Conservation (phyloP, 2,113 vertebrate genomes). For the Poecilia latipinna region DNA sequence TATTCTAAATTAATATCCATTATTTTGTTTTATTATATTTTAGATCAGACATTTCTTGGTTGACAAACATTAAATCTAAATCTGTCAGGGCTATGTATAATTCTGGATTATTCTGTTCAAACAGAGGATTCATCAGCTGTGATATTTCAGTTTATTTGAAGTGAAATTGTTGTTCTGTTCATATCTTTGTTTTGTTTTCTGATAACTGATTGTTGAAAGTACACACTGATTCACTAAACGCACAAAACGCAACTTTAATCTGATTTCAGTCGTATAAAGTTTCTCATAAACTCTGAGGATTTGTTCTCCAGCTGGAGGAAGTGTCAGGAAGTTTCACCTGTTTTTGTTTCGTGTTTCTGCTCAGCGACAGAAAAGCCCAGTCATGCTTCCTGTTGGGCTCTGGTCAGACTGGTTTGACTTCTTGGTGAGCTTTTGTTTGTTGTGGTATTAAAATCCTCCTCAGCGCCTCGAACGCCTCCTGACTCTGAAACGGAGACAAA, state of each 20-base stretch:
- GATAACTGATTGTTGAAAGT: too few species aligned
- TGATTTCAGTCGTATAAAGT: too few species aligned
- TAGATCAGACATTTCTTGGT: not conserved
- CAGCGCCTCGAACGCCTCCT: not conserved
- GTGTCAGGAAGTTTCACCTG: not conserved
- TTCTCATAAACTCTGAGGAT: too few species aligned
- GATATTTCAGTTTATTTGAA: not conserved
- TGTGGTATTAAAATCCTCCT: conserved; percentile 21
- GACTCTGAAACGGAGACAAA: not conserved
- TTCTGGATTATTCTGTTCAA: not conserved
- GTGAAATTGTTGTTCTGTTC: not conserved
- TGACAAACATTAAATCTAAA: not conserved
- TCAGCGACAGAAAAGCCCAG: not conserved
- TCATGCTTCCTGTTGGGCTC: conserved; percentile 21
- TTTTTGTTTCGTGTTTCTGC: not conserved
- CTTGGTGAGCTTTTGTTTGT: conserved; percentile 9
- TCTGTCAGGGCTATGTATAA: not conserved
- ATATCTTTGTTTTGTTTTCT: not conserved
- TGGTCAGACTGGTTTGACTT: conserved; percentile 64
- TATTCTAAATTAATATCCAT: not conserved
- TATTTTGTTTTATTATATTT: not conserved
- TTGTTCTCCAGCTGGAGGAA: not conserved
- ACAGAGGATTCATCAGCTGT: too few species aligned
- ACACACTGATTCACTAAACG: too few species aligned
- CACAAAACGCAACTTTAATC: too few species aligned